Conservation (phyloP, 1,140 invertebrate species). For the Tachypleus tridentatus region DNA sequence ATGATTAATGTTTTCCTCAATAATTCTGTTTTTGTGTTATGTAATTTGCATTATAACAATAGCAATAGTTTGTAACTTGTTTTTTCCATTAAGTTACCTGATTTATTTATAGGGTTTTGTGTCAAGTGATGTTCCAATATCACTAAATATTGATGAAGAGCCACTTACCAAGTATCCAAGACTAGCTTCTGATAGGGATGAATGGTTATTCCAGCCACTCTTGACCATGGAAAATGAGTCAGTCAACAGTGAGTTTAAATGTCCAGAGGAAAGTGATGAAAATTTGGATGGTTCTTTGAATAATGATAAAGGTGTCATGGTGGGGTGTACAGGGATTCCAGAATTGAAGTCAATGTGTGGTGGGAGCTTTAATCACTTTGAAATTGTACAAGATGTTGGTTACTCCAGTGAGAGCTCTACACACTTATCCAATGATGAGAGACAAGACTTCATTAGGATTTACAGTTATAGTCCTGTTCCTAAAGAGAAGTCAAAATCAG, state of each 20-base stretch:
- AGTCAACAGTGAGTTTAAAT: not conserved
- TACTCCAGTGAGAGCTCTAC: conserved; percentile 32
- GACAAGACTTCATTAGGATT: conserved; percentile 6
- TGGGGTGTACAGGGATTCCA: conserved; percentile 20
- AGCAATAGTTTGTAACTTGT: no score
- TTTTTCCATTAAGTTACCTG: no score
- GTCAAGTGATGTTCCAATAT: no score
- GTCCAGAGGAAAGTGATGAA: not conserved
- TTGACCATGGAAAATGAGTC: conserved; percentile 6
- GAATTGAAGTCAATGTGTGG: conserved; percentile 19
- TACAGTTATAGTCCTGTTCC: conserved; percentile 11
- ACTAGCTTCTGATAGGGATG: conserved; percentile 3
- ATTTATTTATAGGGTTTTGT: no score
- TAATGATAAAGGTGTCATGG: conserved; percentile 21
- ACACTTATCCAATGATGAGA: conserved; percentile 31
- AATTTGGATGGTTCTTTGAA: not conserved
- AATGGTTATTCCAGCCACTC: conserved; percentile 3
- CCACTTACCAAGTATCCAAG: conserved; percentile 14
- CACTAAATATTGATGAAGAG: conserved; percentile 9
- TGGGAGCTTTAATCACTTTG: conserved; percentile 18
- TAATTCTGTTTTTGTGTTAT: no score
- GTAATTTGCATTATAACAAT: no score
- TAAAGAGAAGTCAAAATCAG: not conserved
- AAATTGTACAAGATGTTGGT: conserved; percentile 29
- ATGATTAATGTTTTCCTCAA: no score